These are phyloP conservation scores for Tolypeutes matacus DNA, from an alignment of 2,797 vertebrate genomes.

Conservation along the genomic window DNA sequence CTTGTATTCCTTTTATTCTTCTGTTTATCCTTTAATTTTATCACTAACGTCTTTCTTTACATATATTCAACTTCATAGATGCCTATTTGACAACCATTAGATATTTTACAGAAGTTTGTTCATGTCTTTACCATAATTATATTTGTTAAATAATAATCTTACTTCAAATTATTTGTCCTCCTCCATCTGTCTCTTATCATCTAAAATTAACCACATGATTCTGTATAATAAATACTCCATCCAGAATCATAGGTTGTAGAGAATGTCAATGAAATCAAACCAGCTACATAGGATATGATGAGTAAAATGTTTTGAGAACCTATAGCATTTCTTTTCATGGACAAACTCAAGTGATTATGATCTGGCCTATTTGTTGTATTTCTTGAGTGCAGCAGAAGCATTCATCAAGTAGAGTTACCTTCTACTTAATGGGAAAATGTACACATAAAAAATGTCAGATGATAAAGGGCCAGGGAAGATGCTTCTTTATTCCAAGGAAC, in stretches of 20 bases:
- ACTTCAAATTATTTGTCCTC: background rate
- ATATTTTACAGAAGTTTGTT: background rate
- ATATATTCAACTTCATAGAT: background rate
- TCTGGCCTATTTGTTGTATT: conserved; percentile 31
- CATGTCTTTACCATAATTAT: background rate
- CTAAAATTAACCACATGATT: background rate
- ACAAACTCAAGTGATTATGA: conserved; percentile 9
- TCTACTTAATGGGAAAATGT: conserved; percentile 5
- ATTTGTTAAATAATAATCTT: background rate
- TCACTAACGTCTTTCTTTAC: background rate
- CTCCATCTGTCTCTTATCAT: background rate
- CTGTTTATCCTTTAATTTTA: background rate
- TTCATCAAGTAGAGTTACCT: background rate
- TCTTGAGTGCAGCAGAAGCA: background rate
- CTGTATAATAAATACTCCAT: background rate
- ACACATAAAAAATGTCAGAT: background rate
- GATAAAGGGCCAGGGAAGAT: conserved; percentile 29
- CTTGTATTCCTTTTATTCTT: background rate
- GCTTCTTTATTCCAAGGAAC: conserved; percentile 60
- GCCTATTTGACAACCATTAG: background rate
- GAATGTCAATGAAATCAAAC: background rate
- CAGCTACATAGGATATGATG: background rate
- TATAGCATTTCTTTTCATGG: background rate
- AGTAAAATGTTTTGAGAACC: conserved; percentile 38
- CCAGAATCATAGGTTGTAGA: background rate